A percentile compares a stretch with the other conserved stretches of the same genome.
These are phyloP conservation scores for Sialia sialis DNA, from an alignment of 2,113 vertebrate genomes.

Conservation along the genomic window DNA sequence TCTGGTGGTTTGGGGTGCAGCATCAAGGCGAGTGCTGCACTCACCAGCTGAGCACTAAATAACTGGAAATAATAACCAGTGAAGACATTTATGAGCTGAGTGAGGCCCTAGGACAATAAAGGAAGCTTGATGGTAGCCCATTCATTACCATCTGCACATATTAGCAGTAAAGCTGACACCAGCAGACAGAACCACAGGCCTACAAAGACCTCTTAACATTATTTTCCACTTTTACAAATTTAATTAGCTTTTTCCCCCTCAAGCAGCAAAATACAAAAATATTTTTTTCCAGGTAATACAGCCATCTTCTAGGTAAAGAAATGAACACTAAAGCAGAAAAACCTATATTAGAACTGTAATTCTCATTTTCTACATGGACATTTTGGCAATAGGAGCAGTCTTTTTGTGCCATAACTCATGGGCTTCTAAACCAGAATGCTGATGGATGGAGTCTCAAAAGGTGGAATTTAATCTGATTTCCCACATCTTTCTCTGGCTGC, in stretches of 20 bases:
- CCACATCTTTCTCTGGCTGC: background rate
- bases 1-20: background rate
- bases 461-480: background rate
- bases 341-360: background rate
- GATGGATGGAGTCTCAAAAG: background rate
- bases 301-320: background rate
- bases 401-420: background rate
- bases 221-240: constrained; percentile 12
- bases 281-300: background rate
- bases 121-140: background rate
- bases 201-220: background rate
- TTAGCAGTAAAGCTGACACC: background rate
- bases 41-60: background rate
- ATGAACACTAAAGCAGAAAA: background rate
- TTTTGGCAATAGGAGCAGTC: background rate
- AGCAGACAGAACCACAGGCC: background rate
- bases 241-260: background rate
- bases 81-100: background rate
- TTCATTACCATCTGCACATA: background rate
- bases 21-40: background rate
- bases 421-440: background rate
- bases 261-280: background rate
- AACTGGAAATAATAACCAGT: background rate
- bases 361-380: background rate
- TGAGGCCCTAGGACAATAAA: background rate